These are phyloP conservation scores for Suricata suricatta DNA, from an alignment of 2,113 vertebrate species.

Conservation along the genomic window DNA sequence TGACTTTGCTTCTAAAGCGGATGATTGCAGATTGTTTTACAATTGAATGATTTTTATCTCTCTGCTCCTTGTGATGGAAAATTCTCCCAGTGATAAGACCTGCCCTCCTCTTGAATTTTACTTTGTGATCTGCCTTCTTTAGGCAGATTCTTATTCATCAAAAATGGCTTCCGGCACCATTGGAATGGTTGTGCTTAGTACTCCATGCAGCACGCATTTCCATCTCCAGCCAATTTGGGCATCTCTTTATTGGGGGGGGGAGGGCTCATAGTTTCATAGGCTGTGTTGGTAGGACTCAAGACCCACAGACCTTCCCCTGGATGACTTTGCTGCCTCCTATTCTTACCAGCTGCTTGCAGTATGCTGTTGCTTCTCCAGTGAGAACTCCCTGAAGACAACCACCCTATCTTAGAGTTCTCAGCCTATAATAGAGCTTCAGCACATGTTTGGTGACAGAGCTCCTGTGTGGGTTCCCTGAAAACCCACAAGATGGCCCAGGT, in stretches of 20 bases:
- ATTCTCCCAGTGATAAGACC: neutral
- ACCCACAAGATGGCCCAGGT: neutral
- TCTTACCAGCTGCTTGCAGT: neutral
- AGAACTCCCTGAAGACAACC: neutral
- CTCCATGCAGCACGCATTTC: neutral
- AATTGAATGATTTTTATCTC: neutral
- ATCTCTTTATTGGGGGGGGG: neutral
- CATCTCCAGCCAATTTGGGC: neutral
- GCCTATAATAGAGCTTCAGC: neutral
- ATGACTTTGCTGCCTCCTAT: neutral
- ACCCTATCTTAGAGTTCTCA: neutral
- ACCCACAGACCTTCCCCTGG: neutral
- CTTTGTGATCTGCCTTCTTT: neutral
- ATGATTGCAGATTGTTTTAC: neutral
- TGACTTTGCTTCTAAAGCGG: neutral
- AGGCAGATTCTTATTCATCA: neutral
- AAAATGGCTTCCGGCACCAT: neutral
- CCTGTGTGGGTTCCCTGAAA: neutral
- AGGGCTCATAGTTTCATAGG: neutral
- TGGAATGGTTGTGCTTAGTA: neutral
- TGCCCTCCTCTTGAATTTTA: neutral
- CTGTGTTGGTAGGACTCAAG: neutral
- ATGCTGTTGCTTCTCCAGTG: neutral
- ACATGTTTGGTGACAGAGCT: neutral
- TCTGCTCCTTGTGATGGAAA: neutral